A percentile compares a stretch with the other conserved stretches of the same genome.
Conservation (phyloP, 1,140 invertebrate species). For the Onthophagus taurus region DNA sequence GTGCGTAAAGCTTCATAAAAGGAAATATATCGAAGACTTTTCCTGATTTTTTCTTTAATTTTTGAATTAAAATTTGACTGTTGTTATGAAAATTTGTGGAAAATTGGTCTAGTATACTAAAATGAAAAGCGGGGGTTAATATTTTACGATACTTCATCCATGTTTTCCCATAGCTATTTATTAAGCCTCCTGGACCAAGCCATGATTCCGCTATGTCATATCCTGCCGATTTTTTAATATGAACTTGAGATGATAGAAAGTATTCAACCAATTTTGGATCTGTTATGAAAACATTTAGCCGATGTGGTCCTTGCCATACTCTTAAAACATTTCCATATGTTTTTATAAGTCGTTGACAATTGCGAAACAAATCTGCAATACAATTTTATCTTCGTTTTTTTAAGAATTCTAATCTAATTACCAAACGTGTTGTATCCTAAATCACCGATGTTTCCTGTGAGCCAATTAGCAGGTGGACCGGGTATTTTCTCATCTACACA, state of each 20-base stretch:
- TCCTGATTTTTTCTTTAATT: not conserved
- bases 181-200: slow-evolving; percentile 8
- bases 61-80: slow-evolving; percentile 3
- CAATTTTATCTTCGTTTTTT: too few species aligned
- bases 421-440: too few species aligned
- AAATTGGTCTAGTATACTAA: slow-evolving; percentile 75
- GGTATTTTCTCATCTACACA: too few species aligned
- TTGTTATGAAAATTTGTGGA: slow-evolving; percentile 2
- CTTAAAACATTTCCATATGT: slow-evolving; percentile 5
- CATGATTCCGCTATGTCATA: slow-evolving; percentile 8
- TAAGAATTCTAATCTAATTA: too few species aligned
- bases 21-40: slow-evolving; percentile 5
- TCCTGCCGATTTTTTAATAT: slow-evolving; percentile 10
- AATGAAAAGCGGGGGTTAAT: slow-evolving; percentile 80
- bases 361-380: not conserved
- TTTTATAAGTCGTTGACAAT: slow-evolving; percentile 2
- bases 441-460: too few species aligned
- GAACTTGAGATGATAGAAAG: slow-evolving; percentile 4
- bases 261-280: slow-evolving; percentile 5
- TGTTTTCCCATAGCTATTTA: slow-evolving; percentile 36
- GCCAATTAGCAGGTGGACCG: too few species aligned
- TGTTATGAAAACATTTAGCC: not conserved
- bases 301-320: slow-evolving; percentile 3
- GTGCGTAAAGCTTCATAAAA: too few species aligned
- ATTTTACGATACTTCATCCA: slow-evolving; percentile 71